These are phyloP conservation scores for Cyphomyrus plagiostoma DNA, from an alignment of 2,113 vertebrate genomes.

Conservation along the genomic window DNA sequence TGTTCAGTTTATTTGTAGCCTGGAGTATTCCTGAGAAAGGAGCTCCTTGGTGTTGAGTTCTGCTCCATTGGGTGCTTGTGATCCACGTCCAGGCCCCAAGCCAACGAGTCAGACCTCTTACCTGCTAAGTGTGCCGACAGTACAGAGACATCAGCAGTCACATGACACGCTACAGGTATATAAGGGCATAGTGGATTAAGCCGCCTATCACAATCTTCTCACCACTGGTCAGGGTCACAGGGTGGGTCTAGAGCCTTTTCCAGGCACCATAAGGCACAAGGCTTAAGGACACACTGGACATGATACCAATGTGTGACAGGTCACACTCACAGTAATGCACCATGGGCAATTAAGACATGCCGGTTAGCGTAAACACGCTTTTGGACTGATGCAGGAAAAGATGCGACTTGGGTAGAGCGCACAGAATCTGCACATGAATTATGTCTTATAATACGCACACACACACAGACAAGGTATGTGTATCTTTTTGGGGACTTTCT, in stretches of 20 bases:
- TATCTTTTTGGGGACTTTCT: neutral
- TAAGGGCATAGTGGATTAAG: neutral
- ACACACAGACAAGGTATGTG: neutral
- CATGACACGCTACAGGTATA: neutral
- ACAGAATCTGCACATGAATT: neutral
- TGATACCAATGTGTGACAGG: neutral
- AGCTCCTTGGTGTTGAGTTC: neutral
- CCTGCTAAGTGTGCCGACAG: neutral
- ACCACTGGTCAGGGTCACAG: neutral
- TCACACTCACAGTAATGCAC: neutral
- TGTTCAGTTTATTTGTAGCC: neutral
- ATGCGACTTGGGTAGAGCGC: neutral
- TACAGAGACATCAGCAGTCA: neutral
- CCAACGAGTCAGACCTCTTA: neutral
- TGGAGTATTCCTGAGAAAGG: neutral
- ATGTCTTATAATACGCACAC: neutral
- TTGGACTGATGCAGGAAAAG: neutral
- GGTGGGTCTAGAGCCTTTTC: neutral
- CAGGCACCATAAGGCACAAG: neutral
- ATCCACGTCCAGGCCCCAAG: neutral
- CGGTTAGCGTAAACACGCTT: neutral
- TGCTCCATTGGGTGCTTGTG: neutral
- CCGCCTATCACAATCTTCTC: neutral
- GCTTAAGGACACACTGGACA: neutral
- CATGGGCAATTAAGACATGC: neutral